Evolutionary conservation across 2,888 invertebrate genomes (phyloP).

Genomic region (Sipunculus nudus): DNA sequence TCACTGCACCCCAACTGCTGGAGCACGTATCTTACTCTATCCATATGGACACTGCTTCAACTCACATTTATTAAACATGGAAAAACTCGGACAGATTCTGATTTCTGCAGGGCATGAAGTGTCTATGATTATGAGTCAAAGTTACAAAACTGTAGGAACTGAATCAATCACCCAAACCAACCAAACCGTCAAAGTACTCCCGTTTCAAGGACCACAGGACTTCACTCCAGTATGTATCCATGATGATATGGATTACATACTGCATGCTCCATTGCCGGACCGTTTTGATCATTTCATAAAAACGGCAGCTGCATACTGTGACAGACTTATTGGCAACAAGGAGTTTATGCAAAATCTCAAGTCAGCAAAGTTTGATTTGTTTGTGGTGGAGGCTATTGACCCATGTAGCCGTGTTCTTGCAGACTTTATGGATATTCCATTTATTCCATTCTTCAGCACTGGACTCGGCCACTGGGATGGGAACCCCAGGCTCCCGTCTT

Average conservation of each 20-base stretch:
- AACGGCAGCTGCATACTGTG: slow-evolving; percentile 31
- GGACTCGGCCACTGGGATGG: slow-evolving; percentile 36
- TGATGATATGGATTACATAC: slow-evolving; percentile 34
- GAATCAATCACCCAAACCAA: background rate
- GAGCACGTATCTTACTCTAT: slow-evolving; percentile 29
- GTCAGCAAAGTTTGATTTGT: slow-evolving; percentile 21
- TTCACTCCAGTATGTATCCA: slow-evolving; percentile 32
- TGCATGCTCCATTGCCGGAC: slow-evolving; percentile 24
- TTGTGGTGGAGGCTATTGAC: slow-evolving; percentile 36
- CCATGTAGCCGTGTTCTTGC: slow-evolving; percentile 36
- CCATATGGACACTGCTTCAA: slow-evolving; percentile 40
- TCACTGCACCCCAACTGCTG: no score
- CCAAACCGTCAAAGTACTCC: background rate
- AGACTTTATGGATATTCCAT: slow-evolving; percentile 35
- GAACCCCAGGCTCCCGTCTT: slow-evolving; percentile 38
- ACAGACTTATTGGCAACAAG: slow-evolving; percentile 19
- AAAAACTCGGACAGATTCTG: slow-evolving; percentile 28
- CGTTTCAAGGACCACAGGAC: slow-evolving; percentile 1
- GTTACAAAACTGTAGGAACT: slow-evolving; percentile 14
- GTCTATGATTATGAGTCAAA: slow-evolving; percentile 24
- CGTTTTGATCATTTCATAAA: slow-evolving; percentile 28
- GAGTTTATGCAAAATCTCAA: slow-evolving; percentile 22
- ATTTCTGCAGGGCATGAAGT: slow-evolving; percentile 24
- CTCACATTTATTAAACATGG: slow-evolving; percentile 37
- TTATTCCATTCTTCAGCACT: slow-evolving; percentile 34